Evolutionary conservation across 2,888 invertebrate species (phyloP).

Genomic region (Autographa gamma): DNA sequence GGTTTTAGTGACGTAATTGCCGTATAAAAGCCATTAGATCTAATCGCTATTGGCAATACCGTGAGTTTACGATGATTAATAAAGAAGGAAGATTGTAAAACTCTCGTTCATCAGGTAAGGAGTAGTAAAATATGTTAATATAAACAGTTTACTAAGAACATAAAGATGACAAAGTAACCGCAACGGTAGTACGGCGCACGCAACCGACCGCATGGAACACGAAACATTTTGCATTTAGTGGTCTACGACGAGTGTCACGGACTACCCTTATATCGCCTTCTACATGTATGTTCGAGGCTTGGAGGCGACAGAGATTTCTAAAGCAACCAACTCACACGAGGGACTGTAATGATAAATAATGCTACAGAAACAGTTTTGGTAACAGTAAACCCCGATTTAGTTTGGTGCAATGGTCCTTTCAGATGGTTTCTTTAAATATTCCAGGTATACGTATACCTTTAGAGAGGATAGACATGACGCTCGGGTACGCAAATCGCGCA

Average conservation of each 20-base stretch:
- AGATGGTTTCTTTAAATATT: slow-evolving; percentile 53
- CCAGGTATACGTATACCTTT: slow-evolving; percentile 38
- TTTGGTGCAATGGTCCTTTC: slow-evolving; percentile 39
- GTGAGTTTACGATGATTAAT: slow-evolving; percentile 60
- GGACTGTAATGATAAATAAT: slow-evolving; percentile 39
- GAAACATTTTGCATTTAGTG: slow-evolving; percentile 61
- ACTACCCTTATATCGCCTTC: slow-evolving; percentile 51
- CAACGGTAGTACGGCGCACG: slow-evolving; percentile 52
- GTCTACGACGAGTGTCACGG: slow-evolving; percentile 47
- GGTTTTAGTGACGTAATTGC: slow-evolving; percentile 55
- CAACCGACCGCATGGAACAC: slow-evolving; percentile 57
- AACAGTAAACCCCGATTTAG: slow-evolving; percentile 47
- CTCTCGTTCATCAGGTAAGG: slow-evolving; percentile 56
- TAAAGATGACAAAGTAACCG: slow-evolving; percentile 66
- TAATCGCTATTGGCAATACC: slow-evolving; percentile 55
- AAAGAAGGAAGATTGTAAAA: slow-evolving; percentile 53
- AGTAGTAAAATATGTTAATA: slow-evolving; percentile 64
- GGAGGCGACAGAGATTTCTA: slow-evolving; percentile 54
- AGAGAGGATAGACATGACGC: slow-evolving; percentile 42
- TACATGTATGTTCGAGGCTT: slow-evolving; percentile 47
- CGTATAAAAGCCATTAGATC: slow-evolving; percentile 53
- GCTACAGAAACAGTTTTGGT: slow-evolving; percentile 43
- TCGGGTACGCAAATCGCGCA: slow-evolving; percentile 52
- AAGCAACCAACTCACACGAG: slow-evolving; percentile 14
- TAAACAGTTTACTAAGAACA: slow-evolving; percentile 63